Conservation (phyloP, 2,888 invertebrate species). For the Drosophila buzzatii region DNA sequence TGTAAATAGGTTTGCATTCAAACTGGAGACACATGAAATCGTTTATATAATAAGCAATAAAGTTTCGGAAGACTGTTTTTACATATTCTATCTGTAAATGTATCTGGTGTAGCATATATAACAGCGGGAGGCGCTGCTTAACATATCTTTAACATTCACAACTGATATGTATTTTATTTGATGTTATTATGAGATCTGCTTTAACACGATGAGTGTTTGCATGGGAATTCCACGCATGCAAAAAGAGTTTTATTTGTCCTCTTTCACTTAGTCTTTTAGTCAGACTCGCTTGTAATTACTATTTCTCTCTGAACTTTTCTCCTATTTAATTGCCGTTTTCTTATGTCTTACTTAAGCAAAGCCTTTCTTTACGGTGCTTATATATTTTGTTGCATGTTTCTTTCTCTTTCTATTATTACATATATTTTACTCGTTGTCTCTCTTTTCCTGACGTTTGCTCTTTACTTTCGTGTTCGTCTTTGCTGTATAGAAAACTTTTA, state of each 20-base stretch:
- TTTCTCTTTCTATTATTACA: background rate
- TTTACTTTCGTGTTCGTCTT: background rate
- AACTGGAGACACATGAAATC: background rate
- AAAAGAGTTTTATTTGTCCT: background rate
- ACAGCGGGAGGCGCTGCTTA: background rate
- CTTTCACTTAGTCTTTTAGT: background rate
- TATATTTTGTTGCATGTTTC: background rate
- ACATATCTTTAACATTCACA: background rate
- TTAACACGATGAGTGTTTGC: background rate
- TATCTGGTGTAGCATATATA: background rate
- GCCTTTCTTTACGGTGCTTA: background rate
- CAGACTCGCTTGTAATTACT: background rate
- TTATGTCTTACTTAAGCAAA: background rate
- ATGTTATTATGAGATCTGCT: background rate
- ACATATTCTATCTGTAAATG: background rate
- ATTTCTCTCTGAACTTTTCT: background rate
- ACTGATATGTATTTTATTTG: background rate
- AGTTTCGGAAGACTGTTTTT: background rate
- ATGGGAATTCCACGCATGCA: background rate
- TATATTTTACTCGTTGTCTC: background rate
- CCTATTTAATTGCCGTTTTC: background rate
- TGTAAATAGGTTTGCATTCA: background rate
- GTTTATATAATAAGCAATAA: constrained; percentile 9
- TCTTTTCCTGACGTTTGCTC: background rate
- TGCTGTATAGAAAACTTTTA: background rate